These are phyloP conservation scores for Oreonectes daqikongensis DNA, from an alignment of 2,797 vertebrate species.

Conservation along the genomic window DNA sequence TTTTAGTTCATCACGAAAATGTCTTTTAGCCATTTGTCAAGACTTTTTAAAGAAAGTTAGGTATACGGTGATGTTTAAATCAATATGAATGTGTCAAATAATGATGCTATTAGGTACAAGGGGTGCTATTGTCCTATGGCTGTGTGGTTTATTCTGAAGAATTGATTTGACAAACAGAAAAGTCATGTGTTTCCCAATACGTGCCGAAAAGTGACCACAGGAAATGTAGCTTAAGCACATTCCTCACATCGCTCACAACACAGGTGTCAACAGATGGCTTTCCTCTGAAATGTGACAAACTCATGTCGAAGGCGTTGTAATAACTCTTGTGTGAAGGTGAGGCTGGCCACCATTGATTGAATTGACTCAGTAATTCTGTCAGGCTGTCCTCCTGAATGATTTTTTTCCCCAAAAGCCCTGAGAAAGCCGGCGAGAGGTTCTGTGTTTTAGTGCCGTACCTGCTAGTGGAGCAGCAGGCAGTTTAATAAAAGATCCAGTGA, in stretches of 20 bases:
- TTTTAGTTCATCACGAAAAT: no score
- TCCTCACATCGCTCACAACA: constrained; percentile 21
- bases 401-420: constrained; percentile 13
- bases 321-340: constrained; percentile 54
- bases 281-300: constrained; percentile 52
- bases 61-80: neutral
- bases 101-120: neutral
- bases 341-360: constrained; percentile 56
- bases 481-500: constrained; percentile 46
- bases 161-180: constrained; percentile 29
- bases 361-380: constrained; percentile 56
- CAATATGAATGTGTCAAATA: neutral
- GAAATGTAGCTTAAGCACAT: constrained; percentile 23
- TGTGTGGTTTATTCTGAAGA: constrained; percentile 32
- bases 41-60: no score
- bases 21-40: no score
- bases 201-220: constrained; percentile 9
- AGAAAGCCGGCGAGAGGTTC: constrained; percentile 27
- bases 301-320: constrained; percentile 43
- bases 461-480: constrained; percentile 20
- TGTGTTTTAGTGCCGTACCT: constrained; percentile 30
- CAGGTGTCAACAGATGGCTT: constrained; percentile 43
- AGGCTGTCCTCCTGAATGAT: constrained; percentile 42
- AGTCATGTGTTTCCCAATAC: constrained; percentile 14
- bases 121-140: constrained; percentile 4